Conservation (phyloP, 2,888 invertebrate genomes). For the Dynastes maya region DNA sequence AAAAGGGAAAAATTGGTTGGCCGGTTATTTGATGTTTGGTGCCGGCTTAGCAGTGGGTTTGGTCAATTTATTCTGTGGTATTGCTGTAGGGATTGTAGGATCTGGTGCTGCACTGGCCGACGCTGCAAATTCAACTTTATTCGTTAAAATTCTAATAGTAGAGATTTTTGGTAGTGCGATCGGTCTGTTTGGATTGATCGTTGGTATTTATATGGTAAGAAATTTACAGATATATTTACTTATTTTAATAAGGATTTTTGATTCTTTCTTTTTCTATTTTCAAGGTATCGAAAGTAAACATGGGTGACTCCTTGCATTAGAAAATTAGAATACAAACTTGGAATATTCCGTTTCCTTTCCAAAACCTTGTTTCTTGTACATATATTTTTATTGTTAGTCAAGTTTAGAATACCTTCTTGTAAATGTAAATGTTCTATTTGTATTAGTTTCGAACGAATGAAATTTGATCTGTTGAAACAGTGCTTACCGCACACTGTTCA, state of each 20-base stretch:
- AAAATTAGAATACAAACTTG: background rate
- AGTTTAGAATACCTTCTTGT: background rate
- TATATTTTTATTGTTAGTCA: constrained; percentile 4
- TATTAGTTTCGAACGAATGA: background rate
- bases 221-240: background rate
- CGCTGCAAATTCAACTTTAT: constrained; percentile 96
- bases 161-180: constrained; percentile 99
- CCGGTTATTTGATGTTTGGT: constrained; percentile 96
- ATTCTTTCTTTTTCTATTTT: constrained; percentile 17
- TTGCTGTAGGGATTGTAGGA: constrained; percentile 98
- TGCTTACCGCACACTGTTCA: background rate
- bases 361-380: background rate
- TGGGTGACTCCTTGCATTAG: constrained; percentile 57
- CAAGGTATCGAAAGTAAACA: constrained; percentile 59
- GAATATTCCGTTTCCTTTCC: background rate
- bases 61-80: constrained; percentile 96
- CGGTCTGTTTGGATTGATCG: constrained; percentile 98
- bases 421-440: background rate
- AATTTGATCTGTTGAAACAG: background rate
- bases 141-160: constrained; percentile 98
- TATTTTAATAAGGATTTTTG: background rate
- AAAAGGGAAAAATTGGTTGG: constrained; percentile 81
- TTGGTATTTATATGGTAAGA: constrained; percentile 90
- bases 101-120: constrained; percentile 98
- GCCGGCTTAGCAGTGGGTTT: constrained; percentile 96